Percentiles rank a stretch among this genome's conserved stretches.
phyloP scores from a whole-genome alignment of 2,888 invertebrate species.

The Taenaris catops region DNA sequence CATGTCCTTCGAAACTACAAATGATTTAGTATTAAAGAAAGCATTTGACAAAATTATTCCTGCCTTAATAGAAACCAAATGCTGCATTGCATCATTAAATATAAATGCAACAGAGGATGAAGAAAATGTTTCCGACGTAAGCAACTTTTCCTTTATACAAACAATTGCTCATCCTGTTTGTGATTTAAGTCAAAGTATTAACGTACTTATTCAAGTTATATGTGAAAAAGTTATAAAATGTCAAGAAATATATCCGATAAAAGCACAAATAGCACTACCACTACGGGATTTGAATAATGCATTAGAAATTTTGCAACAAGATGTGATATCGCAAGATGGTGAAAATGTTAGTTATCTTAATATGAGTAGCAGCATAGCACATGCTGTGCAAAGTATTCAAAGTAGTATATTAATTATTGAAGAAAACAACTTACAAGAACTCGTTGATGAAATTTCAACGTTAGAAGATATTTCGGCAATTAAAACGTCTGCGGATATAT shows the following conservation, averaged over 20 bases:
- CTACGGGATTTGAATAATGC: conserved; percentile 62
- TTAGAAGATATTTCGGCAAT: conserved; percentile 79
- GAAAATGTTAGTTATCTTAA: conserved; percentile 45
- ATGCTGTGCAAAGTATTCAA: conserved; percentile 55
- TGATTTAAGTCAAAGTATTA: conserved; percentile 54
- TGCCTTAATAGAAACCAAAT: conserved; percentile 55
- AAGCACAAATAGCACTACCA: conserved; percentile 62
- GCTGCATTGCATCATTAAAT: conserved; percentile 40
- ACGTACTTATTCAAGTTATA: conserved; percentile 48
- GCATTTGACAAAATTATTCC: conserved; percentile 51
- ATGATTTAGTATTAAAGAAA: conserved; percentile 32
- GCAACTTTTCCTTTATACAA: conserved; percentile 55
- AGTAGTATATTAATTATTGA: conserved; percentile 67
- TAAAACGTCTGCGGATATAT: conserved; percentile 74
- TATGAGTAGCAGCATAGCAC: conserved; percentile 48
- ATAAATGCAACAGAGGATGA: conserved; percentile 30
- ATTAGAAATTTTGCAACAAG: conserved; percentile 64
- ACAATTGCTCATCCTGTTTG: conserved; percentile 53
- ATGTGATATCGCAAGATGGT: conserved; percentile 59
- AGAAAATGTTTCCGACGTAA: conserved; percentile 49
- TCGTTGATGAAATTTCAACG: conserved; percentile 73
- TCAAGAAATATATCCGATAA: conserved; percentile 41
- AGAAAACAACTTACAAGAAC: conserved; percentile 69
- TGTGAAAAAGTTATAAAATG: conserved; percentile 49
- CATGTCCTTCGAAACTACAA: conserved; percentile 41